These are phyloP conservation scores for Drosophila melanogaster DNA, from an alignment of 1,140 invertebrate genomes.

Conservation along the genomic window Release_6_plus_ISO1_MT NC_004354.4:19891501-19892000, in stretches of 20 bases:
- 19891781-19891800: neutral
- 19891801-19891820: neutral
- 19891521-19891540: no score
- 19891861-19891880: neutral
- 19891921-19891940: constrained; percentile 1
- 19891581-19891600: no score
- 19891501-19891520: no score
- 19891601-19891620: no score
- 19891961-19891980: neutral
- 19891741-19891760: constrained; percentile 5
- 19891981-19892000: constrained; percentile 15
- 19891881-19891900: neutral
- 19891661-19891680: no score
- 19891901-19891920: constrained; percentile 6
- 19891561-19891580: no score
- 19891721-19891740: neutral
- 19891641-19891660: no score
- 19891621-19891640: no score
- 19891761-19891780: neutral
- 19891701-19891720: neutral
- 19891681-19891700: neutral
- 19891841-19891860: neutral
- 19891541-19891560: no score
- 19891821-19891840: neutral
- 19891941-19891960: constrained; percentile 6